These are phyloP conservation scores for Amblyjoppa fuscipennis DNA, from an alignment of 2,888 invertebrate genomes.

Conservation along the genomic window DNA sequence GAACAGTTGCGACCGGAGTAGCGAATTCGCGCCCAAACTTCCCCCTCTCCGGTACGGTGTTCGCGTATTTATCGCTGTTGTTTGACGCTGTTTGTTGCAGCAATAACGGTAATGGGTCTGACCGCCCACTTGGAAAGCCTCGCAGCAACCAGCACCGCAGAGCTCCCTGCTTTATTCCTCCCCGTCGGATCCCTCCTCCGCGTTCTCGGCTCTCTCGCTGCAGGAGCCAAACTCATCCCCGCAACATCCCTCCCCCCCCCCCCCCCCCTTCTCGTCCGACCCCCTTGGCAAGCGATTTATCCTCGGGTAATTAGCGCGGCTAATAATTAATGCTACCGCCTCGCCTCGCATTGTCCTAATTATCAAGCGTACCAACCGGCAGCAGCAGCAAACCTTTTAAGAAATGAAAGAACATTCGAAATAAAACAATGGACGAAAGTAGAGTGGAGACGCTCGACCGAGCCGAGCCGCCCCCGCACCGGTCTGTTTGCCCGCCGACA, in stretches of 20 bases:
- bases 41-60: conserved; percentile 55
- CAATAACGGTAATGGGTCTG: conserved; percentile 84
- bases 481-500: conserved; percentile 44
- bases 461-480: neutral
- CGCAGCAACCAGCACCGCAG: conserved; percentile 38
- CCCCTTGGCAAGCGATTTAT: conserved; percentile 82
- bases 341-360: conserved; percentile 84
- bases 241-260: conserved; percentile 21
- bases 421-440: conserved; percentile 80
- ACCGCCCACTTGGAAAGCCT: conserved; percentile 70
- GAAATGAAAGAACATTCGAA: conserved; percentile 85
- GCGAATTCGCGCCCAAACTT: conserved; percentile 47
- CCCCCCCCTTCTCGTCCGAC: conserved; percentile 53
- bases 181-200: conserved; percentile 18
- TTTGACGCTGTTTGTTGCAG: conserved; percentile 84
- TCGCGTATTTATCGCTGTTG: conserved; percentile 83
- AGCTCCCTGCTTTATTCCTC: conserved; percentile 64
- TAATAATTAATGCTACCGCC: conserved; percentile 83
- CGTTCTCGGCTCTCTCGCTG: conserved; percentile 70
- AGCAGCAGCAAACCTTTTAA: conserved; percentile 83
- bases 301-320: conserved; percentile 84
- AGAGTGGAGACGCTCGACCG: conserved; percentile 54
- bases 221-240: conserved; percentile 71
- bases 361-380: conserved; percentile 75
- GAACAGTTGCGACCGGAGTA: conserved; percentile 13